phyloP scores from a whole-genome alignment of 2,797 vertebrate genomes.

The Crax fasciolata region DNA sequence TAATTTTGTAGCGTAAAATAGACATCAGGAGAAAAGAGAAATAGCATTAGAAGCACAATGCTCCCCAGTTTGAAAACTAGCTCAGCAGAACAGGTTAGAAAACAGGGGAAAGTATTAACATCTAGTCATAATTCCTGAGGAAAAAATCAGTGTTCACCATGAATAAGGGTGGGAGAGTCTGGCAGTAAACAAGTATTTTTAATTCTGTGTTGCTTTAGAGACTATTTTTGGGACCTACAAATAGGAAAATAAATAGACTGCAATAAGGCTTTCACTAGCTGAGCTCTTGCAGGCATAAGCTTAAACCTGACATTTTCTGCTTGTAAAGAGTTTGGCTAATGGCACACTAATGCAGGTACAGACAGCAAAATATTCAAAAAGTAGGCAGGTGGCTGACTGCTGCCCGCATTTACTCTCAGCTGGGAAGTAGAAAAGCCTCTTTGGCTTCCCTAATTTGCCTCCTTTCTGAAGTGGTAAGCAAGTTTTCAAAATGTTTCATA shows the following conservation, averaged over 20 bases:
- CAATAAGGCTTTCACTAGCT: neutral
- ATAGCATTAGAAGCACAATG: neutral
- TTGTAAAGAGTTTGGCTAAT: neutral
- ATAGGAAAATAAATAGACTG: neutral
- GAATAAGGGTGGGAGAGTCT: neutral
- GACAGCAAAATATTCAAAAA: neutral
- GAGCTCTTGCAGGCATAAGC: neutral
- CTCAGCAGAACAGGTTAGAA: neutral
- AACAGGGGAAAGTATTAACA: neutral
- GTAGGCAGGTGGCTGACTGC: neutral
- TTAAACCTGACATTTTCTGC: neutral
- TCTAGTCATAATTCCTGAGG: neutral
- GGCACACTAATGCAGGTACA: neutral
- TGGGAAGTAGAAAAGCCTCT: neutral
- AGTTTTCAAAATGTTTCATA: neutral
- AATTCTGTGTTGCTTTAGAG: neutral
- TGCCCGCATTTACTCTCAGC: neutral
- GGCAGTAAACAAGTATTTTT: neutral
- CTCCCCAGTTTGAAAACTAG: neutral
- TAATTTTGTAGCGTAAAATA: neutral
- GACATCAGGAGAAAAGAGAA: neutral
- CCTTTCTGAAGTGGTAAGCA: neutral
- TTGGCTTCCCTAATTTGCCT: neutral
- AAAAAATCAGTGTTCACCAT: neutral
- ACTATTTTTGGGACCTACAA: neutral